Evolutionary conservation across 2,797 vertebrate genomes (phyloP).

Genomic region (Hydrophis major): DNA sequence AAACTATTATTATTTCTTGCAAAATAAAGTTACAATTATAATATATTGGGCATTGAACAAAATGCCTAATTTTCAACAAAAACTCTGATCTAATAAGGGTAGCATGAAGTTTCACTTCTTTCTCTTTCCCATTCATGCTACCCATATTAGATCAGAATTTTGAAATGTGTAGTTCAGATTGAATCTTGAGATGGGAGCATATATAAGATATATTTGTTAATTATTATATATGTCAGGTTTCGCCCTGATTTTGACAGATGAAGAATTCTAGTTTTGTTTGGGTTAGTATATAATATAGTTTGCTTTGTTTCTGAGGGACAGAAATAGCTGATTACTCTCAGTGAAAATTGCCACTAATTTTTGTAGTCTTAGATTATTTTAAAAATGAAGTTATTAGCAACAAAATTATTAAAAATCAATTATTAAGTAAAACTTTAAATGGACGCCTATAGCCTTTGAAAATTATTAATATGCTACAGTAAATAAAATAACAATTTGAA

Average conservation of each 20-base stretch:
- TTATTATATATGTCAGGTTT: not conserved
- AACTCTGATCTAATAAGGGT: not conserved
- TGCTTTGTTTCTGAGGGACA: not conserved
- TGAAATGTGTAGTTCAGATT: not conserved
- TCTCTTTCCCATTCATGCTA: too few relatives aligned
- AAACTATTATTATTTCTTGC: not conserved
- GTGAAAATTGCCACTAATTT: not conserved
- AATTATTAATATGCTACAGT: not conserved
- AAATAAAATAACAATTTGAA: not conserved
- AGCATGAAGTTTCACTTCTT: not conserved
- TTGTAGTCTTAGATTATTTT: not conserved
- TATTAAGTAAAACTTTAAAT: not conserved
- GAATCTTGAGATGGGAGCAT: not conserved
- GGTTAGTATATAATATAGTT: not conserved
- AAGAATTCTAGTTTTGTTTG: not conserved
- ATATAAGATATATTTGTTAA: not conserved
- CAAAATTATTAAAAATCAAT: not conserved
- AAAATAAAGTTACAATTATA: not conserved
- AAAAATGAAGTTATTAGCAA: not conserved
- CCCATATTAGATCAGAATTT: not conserved
- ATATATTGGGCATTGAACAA: not conserved
- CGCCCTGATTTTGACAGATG: not conserved
- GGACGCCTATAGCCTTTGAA: not conserved
- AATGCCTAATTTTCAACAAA: not conserved
- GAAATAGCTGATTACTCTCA: not conserved